These are phyloP conservation scores for Lepus oiostolus DNA, from an alignment of 2,797 vertebrate species.

Conservation along the genomic window DNA sequence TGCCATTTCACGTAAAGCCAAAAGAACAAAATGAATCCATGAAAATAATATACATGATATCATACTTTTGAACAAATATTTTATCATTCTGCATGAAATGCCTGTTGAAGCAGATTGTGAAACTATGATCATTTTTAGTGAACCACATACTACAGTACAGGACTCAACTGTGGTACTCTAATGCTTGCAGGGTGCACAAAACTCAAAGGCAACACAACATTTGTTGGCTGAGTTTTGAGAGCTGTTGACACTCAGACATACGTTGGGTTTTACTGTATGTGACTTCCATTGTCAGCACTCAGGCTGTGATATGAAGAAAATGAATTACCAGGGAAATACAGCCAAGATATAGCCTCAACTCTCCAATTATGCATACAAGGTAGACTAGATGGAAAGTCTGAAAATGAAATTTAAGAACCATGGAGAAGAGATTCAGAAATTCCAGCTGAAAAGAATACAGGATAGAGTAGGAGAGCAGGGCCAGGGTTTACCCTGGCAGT, in stretches of 20 bases:
- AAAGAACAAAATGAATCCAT: neutral
- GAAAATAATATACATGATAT: slow-evolving; percentile 14
- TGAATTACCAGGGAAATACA: neutral
- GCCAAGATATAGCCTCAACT: neutral
- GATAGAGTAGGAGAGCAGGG: neutral
- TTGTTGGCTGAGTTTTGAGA: neutral
- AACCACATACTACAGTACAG: neutral
- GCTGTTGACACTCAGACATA: neutral
- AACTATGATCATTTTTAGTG: neutral
- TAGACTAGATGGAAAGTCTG: neutral
- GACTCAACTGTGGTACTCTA: no score
- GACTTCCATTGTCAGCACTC: neutral
- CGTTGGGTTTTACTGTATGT: no score
- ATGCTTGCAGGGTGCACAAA: neutral
- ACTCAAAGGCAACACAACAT: neutral
- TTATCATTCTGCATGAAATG: neutral
- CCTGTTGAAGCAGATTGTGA: neutral
- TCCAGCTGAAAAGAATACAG: neutral
- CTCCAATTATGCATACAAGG: neutral
- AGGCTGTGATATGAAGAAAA: neutral
- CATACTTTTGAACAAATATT: neutral
- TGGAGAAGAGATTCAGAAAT: slow-evolving; percentile 5
- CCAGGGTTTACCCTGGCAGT: no score
- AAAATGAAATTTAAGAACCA: neutral
- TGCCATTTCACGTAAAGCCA: slow-evolving; percentile 28